Evolutionary conservation across 2,888 invertebrate species (phyloP), one percentile per base, ranked within the genome.

Genomic region (Micoletzkya japonica): DNA sequence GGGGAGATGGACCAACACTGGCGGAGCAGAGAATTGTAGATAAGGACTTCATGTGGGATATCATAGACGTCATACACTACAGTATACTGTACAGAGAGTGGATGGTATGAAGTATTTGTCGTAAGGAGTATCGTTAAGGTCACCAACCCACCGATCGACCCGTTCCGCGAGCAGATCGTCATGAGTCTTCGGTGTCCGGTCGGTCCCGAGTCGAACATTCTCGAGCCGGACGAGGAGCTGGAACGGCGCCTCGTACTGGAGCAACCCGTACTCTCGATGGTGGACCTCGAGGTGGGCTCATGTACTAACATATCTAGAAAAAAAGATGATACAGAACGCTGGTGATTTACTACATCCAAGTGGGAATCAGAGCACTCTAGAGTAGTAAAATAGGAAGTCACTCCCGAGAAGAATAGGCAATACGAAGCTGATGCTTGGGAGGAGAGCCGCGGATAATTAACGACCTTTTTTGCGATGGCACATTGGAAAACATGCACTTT

Each of bases 141-240:
- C 80, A 98, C 98, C 81, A 98, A 98, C 89, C 98, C 98, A 4
- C 98, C 98, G 4, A 97, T 98, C 79, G 98, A 98, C 89, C 98
- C 98, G 49, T 97, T 98, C 90, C 90, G 95, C 82, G 98, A 98
- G 88, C 94, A 94, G 88, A 93, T 97, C 77, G 96, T 98, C 73
- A 98, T 98, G 97, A 95, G 96, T 0, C 89, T 98, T 87, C 91
- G 93, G 75, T 96, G 96, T 85, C 97, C 97, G 0, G 91, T 98
- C 83, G 98, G 98, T 0, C 98, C 98, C 0, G 84, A 84, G 61
- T 76, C 92, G 3, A 98, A 98, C 87, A 92, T 98, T 71, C 88
- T 98, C 77, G 90, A 93, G 84, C 96, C 97, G 30, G 76, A 80
- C 17, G 91, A 92, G 0, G 89, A 91, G 81, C 95, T 96, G 88